phyloP scores from a whole-genome alignment of 2,113 vertebrate genomes.

The Stercorarius parasiticus region DNA sequence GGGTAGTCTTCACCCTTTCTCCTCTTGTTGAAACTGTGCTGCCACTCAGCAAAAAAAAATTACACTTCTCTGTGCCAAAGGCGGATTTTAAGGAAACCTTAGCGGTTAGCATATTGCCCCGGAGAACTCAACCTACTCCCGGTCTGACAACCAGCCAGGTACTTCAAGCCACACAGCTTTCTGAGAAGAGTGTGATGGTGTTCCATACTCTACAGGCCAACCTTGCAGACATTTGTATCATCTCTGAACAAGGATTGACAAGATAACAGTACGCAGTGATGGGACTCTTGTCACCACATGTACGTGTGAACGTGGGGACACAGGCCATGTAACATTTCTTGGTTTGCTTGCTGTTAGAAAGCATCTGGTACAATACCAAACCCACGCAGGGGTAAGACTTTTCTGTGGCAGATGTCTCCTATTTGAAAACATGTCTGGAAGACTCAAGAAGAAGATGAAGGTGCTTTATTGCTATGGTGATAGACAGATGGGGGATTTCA shows the following conservation, averaged over 20 bases:
- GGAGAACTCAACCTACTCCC: background rate
- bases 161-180: background rate
- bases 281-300: background rate
- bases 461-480: background rate
- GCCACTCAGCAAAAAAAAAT: background rate
- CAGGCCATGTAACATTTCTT: fast-evolving
- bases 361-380: background rate
- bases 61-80: background rate
- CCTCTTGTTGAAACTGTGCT: background rate
- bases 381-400: background rate
- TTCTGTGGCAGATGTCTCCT: background rate
- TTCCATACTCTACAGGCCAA: background rate
- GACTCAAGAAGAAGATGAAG: background rate
- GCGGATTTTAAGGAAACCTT: background rate
- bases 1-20: background rate
- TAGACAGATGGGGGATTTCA: background rate
- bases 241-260: background rate
- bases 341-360: background rate
- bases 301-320: background rate
- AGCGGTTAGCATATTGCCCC: background rate
- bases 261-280: fast-evolving
- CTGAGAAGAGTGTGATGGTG: background rate
- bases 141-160: background rate
- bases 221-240: background rate
- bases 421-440: background rate